Conservation (phyloP, 1,140 invertebrate genomes). For the Tenebrio molitor region DNA sequence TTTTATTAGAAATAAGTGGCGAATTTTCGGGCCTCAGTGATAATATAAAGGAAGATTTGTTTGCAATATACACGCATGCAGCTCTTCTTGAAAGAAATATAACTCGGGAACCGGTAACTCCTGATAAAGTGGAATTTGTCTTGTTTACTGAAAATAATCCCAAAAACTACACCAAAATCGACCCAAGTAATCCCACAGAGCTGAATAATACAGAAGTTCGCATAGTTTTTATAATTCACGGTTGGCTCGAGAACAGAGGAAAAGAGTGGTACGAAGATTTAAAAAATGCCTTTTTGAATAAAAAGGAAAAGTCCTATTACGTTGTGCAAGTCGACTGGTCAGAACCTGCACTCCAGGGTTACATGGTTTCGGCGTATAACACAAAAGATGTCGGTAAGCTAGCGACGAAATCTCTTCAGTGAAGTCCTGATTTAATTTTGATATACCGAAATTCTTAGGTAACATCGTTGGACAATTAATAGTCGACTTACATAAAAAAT, state of each 20-base stretch:
- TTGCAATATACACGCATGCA: constrained; percentile 16
- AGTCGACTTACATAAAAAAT: not conserved
- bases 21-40: no score
- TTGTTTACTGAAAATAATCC: constrained; percentile 33
- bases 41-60: not conserved
- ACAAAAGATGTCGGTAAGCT: constrained; percentile 63
- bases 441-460: not conserved
- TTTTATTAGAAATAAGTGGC: no score
- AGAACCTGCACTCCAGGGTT: constrained; percentile 67
- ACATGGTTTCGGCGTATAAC: constrained; percentile 48
- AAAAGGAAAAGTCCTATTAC: constrained; percentile 72
- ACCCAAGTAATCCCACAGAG: not conserved
- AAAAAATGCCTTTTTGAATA: constrained; percentile 69
- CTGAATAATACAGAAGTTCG: not conserved
- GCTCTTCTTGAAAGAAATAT: not conserved
- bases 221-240: constrained; percentile 68
- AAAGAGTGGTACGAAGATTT: constrained; percentile 65
- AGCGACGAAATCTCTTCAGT: no score
- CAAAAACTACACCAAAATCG: not conserved
- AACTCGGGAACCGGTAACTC: not conserved
- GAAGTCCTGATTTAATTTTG: constrained; percentile 19
- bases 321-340: constrained; percentile 78
- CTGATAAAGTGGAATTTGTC: constrained; percentile 2
- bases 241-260: constrained; percentile 67
- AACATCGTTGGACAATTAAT: constrained; percentile 6